phyloP scores from a whole-genome alignment of 2,888 invertebrate species.

The Cephonodes hylas region DNA sequence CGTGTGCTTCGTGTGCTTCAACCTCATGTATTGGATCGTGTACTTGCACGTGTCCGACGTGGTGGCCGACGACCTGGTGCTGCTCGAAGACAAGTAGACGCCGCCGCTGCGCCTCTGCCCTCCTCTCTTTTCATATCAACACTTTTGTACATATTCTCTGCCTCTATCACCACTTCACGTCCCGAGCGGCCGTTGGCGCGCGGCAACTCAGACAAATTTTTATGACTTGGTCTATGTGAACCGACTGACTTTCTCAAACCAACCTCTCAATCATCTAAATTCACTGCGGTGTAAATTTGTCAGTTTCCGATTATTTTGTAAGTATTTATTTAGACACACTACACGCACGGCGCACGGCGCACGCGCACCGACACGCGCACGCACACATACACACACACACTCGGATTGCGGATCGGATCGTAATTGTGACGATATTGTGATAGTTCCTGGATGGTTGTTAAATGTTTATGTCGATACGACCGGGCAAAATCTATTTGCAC shows the following conservation, averaged over 20 bases:
- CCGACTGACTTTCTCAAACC: neutral
- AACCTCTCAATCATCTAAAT: neutral
- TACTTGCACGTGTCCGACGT: constrained; percentile 96
- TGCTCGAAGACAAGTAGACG: constrained; percentile 78
- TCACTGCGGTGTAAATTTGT: neutral
- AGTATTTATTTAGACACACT: neutral
- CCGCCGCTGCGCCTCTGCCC: neutral
- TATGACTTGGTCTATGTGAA: neutral
- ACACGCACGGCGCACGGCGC: neutral
- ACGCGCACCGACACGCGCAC: neutral
- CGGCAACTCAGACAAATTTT: neutral
- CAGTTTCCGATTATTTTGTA: neutral
- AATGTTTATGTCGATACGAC: neutral
- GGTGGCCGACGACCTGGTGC: constrained; percentile 92
- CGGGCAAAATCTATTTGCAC: constrained; percentile 1
- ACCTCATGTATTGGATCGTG: constrained; percentile 98
- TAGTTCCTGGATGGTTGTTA: constrained; percentile 11
- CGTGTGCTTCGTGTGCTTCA: constrained; percentile 97
- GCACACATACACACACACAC: neutral
- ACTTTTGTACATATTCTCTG: neutral
- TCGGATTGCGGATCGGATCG: neutral
- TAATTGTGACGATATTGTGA: constrained; percentile 8
- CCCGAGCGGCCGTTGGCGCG: too few relatives aligned
- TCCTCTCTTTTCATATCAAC: neutral
- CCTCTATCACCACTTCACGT: neutral